Evolutionary conservation across 2,888 invertebrate species (phyloP), one percentile per base, ranked within the genome.

Genomic region (Cynaeus angustus): DNA sequence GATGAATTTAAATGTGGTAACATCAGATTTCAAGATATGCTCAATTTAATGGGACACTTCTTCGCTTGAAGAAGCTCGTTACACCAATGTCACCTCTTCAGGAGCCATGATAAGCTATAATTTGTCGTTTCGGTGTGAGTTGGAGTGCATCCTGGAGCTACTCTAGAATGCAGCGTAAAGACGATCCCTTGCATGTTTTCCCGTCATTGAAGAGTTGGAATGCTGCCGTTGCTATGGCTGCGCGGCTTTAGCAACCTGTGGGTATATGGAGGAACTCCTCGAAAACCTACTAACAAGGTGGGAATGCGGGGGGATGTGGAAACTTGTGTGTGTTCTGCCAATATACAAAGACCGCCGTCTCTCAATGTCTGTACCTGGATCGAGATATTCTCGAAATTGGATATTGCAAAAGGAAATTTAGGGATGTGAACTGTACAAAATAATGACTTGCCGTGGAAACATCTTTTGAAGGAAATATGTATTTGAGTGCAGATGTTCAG

Each of bases 201-300:
- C 26, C 28, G 26, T 66, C 66, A 66, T 66, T 50, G 61, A 55
- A 26, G 46, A 43, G 67, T 26, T 30, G 68, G 66, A 66, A 70
- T 62, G 62, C 66, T 66, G 66, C 59, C 66, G 70, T 71, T 71
- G 67, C 67, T 52, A 71, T 71, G 67, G 71, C 48, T 65, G 58
- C 71, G 46, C 16, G 53, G 62, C 64, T 66, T 59, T 66, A 13
- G 45, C 68, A 53, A 70, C 70, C 70, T 66, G 61, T 55, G 61
- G 65, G 61, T 52, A 58, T 56, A 30, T n/a, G 52, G 28, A 56
- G 66, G 61, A 59, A 70, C 53, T 61, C n/a, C 48, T 41, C 64
- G 50, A 48, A 64, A 68, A 66, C 48, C 56, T 50, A 21, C 58
- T 68, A 67, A 71, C 65, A 56, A 67, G 70, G 66, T 55, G 33